Evolutionary conservation across 1,140 invertebrate species (phyloP).

Genomic region (Steinernema khuongi): DNA sequence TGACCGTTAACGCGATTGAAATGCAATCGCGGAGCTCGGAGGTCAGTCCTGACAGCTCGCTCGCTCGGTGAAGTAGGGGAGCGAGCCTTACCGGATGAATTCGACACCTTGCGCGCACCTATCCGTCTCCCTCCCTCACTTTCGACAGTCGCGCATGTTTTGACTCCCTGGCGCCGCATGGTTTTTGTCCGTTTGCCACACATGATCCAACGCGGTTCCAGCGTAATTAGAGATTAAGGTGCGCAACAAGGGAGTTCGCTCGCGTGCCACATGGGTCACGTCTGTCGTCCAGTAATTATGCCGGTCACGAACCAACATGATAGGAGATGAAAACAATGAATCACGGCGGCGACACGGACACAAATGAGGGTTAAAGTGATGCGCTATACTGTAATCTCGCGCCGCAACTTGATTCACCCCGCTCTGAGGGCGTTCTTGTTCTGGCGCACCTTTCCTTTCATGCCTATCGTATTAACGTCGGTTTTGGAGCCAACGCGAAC

Average conservation of each 20-base stretch:
- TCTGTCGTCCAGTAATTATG: not conserved
- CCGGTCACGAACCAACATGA: not conserved
- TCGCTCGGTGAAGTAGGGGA: not conserved
- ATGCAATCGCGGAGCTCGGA: not conserved
- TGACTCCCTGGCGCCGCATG: too few relatives aligned
- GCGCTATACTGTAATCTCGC: too few relatives aligned
- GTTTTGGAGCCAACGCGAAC: not conserved
- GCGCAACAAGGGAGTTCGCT: not conserved
- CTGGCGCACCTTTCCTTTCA: slow-evolving; percentile 16
- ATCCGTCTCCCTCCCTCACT: not conserved
- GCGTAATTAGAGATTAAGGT: not conserved
- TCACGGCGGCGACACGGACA: too few relatives aligned
- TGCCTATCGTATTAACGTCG: not conserved
- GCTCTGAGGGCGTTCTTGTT: too few relatives aligned
- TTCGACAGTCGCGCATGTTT: too few relatives aligned
- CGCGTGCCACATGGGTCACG: not conserved
- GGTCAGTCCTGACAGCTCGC: not conserved
- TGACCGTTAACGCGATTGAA: slow-evolving; percentile 13
- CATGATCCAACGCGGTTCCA: not conserved
- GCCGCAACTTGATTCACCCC: not conserved
- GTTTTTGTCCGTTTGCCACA: too few relatives aligned
- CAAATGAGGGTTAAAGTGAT: too few relatives aligned
- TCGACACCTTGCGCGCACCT: not conserved
- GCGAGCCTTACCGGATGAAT: not conserved
- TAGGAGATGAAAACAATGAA: not conserved